Percentiles rank a stretch among this genome's conserved stretches.
These are phyloP conservation scores for Gymnarchus niloticus DNA, from an alignment of 2,113 vertebrate species.

Conservation along the genomic window DNA sequence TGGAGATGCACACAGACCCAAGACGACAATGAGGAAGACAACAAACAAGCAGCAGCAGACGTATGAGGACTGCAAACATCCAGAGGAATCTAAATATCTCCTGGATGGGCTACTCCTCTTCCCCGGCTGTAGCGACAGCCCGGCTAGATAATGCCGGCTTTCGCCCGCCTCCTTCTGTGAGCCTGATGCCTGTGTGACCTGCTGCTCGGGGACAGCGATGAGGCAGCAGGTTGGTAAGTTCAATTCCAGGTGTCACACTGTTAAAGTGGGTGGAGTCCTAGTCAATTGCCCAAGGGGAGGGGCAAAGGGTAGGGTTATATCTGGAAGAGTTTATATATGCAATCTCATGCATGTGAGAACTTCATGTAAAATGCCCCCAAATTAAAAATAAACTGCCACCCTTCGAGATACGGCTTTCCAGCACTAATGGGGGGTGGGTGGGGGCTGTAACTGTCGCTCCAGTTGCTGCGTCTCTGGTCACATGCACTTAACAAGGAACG, in stretches of 20 bases:
- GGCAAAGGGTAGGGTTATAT: neutral
- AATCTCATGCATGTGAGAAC: too few species aligned
- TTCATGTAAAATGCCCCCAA: neutral
- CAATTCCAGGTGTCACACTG: neutral
- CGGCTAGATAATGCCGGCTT: neutral
- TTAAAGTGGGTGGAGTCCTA: neutral
- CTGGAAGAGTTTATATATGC: too few species aligned
- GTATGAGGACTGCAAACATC: neutral
- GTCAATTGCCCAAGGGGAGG: neutral
- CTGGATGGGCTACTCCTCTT: neutral
- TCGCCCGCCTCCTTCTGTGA: neutral
- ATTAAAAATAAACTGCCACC: neutral
- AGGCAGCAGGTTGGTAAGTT: constrained; percentile 72
- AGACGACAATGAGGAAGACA: neutral
- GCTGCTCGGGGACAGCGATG: constrained; percentile 38
- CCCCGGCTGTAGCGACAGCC: neutral
- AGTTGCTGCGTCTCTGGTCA: neutral
- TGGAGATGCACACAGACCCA: constrained; percentile 13
- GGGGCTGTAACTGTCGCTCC: neutral
- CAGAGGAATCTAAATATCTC: neutral
- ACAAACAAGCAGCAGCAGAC: neutral
- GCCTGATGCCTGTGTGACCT: constrained; percentile 19
- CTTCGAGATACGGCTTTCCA: neutral
- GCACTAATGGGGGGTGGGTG: neutral
- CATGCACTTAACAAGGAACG: constrained; percentile 12